phyloP scores from a whole-genome alignment of 2,113 vertebrate genomes.

The Carassius auratus region DNA sequence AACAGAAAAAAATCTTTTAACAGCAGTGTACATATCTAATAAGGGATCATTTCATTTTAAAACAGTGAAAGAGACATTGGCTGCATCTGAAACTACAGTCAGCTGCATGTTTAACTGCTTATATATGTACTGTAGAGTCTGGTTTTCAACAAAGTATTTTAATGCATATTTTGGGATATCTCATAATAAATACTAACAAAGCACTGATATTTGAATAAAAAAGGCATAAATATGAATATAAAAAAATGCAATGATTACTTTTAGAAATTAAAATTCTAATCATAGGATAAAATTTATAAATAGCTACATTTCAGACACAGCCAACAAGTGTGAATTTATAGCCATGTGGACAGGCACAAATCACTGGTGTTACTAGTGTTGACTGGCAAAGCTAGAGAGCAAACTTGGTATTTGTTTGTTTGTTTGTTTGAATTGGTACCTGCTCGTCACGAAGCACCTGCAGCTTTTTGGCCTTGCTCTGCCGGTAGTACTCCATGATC shows the following conservation, averaged over 20 bases:
- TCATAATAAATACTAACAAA: neutral
- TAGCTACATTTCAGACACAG: neutral
- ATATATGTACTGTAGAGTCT: neutral
- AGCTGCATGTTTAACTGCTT: neutral
- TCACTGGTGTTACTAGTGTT: neutral
- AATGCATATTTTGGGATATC: neutral
- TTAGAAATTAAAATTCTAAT: neutral
- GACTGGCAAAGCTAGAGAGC: neutral
- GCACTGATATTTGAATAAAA: neutral
- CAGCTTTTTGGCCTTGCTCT: constrained; percentile 91
- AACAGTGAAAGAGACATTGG: neutral
- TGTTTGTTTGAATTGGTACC: constrained; percentile 70
- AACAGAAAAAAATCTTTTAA: neutral
- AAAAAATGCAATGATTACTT: neutral
- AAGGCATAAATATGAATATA: neutral
- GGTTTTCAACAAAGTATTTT: neutral
- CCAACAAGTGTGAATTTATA: neutral
- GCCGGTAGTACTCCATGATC: constrained; percentile 97
- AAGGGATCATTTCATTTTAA: neutral
- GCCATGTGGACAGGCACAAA: neutral
- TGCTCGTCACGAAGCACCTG: constrained; percentile 91
- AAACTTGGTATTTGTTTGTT: constrained; percentile 15
- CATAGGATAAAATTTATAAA: neutral
- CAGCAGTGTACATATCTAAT: neutral
- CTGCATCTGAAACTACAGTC: neutral